Evolutionary conservation across 2,797 vertebrate genomes (phyloP), one percentile per base, ranked within the genome.

Genomic region (Typhlichthys subterraneus): DNA sequence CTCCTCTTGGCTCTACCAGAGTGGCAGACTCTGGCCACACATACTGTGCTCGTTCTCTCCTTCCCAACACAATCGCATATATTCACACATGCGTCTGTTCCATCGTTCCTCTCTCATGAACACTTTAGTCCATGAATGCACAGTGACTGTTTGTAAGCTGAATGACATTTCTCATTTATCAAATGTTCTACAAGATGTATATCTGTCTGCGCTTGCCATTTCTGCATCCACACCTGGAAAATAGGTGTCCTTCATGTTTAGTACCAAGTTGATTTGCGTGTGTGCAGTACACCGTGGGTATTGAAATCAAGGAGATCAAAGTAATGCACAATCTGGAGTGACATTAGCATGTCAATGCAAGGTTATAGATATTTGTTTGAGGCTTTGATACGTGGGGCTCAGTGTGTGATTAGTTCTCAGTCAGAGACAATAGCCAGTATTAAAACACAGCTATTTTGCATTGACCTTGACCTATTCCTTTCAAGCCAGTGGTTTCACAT

Each of bases 121-220:
- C 59, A 47, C 63, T 61, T 49, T 54, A 58, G 55, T 71, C 61
- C 11, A 74, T 79, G 70, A 38, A 74, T 45, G 64, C 65, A 70
- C 63, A 78, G 79, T 65, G 76, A 76, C 46, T 58, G 60, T 59
- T 65, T 58, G 49, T 70, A 52, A 76, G 66, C 52, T 55, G 64
- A 77, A 65, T 23, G 57, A 63, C 38, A 38, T 38, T 38, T 59
- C 50, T 61, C 61, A 71, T 80, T 38, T 7, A 38, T 77, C 57
- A 65, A 63, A 59, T 65, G 76, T 87, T 85, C 65, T 55, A 81
- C 79, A 85, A 84, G 76, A 69, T 64, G 81, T 56, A 29, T 4
- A 23, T 33, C 58, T 17, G 53, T 73, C 65, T 65, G 66, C 71
- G 57, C 69, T 80, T 81, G 70, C 61, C 51, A 56, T 61, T 74